Conservation (phyloP, 2,797 vertebrate species). For the Chloroceryle inda region DNA sequence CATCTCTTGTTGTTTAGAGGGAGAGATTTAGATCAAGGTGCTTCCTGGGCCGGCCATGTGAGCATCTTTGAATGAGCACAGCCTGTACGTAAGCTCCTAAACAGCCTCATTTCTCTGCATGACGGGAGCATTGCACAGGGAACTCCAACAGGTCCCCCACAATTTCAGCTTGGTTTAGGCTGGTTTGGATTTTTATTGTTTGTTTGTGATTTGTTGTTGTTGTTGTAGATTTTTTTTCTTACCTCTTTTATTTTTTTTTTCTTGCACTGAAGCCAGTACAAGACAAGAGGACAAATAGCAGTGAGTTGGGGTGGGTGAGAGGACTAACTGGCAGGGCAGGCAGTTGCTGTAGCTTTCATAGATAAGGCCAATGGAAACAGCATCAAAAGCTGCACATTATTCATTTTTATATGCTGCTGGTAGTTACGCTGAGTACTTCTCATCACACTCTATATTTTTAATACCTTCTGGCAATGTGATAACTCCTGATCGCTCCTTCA, state of each 20-base stretch:
- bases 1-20: not conserved
- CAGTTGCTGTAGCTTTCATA: conserved; percentile 22
- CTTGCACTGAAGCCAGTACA: not conserved
- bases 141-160: not conserved
- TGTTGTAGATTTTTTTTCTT: too few relatives aligned
- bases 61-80: not conserved
- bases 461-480: conserved; percentile 7
- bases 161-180: not conserved
- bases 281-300: conserved; percentile 20
- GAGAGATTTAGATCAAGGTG: not conserved
- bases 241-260: too few relatives aligned
- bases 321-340: conserved; percentile 23
- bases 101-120: not conserved
- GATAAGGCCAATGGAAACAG: conserved; percentile 38
- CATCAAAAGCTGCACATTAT: conserved; percentile 38
- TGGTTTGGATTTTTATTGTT: not conserved
- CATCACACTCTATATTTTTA: conserved; percentile 12
- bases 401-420: conserved; percentile 49
- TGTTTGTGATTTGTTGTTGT: too few relatives aligned
- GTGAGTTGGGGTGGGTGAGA: conserved; percentile 13
- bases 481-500: not conserved
- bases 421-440: conserved; percentile 20
- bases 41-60: not conserved
- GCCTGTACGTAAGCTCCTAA: not conserved
- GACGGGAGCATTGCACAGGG: not conserved